phyloP scores from a whole-genome alignment of 2,797 vertebrate species.

The Falco rusticolus region DNA sequence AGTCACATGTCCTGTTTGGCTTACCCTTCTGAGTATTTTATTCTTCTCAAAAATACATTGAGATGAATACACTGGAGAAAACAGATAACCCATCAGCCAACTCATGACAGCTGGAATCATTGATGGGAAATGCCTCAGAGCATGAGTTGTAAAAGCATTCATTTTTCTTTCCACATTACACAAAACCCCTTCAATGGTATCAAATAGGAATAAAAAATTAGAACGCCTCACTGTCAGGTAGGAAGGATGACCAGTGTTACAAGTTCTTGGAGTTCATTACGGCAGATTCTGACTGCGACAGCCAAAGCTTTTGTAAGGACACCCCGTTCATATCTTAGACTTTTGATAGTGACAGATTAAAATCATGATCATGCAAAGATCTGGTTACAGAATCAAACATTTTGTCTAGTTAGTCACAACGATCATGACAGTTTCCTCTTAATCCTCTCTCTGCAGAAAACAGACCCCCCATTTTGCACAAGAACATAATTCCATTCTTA shows the following conservation, averaged over 20 bases:
- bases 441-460: background rate
- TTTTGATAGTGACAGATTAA: background rate
- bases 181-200: background rate
- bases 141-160: background rate
- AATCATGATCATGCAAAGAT: background rate
- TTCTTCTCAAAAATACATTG: background rate
- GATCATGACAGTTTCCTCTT: background rate
- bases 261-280: background rate
- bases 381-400: background rate
- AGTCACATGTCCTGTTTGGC: background rate
- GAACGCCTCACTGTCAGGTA: background rate
- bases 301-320: background rate
- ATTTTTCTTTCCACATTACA: background rate
- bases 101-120: background rate
- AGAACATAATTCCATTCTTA: background rate
- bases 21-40: background rate
- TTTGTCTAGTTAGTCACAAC: background rate
- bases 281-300: background rate
- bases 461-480: background rate
- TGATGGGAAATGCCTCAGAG: background rate
- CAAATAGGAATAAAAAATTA: background rate
- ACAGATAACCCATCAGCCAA: background rate
- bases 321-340: background rate
- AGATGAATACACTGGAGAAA: background rate
- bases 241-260: background rate